Conservation (phyloP, 1,140 invertebrate species). For the Drosophila simulans region DNA sequence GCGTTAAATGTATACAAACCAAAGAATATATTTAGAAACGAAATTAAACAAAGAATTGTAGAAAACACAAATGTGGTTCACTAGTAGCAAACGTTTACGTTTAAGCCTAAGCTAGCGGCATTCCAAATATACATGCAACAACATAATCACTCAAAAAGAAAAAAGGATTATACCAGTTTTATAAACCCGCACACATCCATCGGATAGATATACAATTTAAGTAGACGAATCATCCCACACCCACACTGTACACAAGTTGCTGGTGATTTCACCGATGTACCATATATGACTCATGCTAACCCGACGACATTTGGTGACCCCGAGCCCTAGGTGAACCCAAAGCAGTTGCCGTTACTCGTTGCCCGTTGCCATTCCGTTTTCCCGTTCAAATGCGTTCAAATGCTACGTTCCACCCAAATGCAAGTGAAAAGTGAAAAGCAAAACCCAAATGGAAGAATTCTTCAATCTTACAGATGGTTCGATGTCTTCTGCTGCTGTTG, state of each 20-base stretch:
- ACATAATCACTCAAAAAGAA: conserved; percentile 19
- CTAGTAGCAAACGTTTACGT: conserved; percentile 63
- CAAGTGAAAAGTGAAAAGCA: conserved; percentile 29
- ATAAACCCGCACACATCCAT: conserved; percentile 21
- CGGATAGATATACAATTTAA: conserved; percentile 24
- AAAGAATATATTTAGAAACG: conserved; percentile 38
- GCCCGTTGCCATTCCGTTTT: conserved; percentile 27
- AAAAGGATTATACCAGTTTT: conserved; percentile 18
- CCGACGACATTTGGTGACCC: conserved; percentile 25
- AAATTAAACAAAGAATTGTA: conserved; percentile 42
- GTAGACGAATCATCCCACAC: conserved; percentile 15
- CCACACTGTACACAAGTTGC: conserved; percentile 3
- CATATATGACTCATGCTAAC: conserved; percentile 55
- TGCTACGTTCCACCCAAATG: conserved; percentile 19
- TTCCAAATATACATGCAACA: conserved; percentile 50
- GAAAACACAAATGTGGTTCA: conserved; percentile 70
- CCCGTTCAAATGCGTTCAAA: conserved; percentile 48
- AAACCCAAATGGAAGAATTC: conserved; percentile 72
- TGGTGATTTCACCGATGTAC: conserved; percentile 16
- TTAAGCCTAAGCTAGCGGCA: conserved; percentile 59
- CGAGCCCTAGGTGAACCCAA: conserved; percentile 26
- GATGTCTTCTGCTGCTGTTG: conserved; percentile 74
- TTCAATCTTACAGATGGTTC: conserved; percentile 78
- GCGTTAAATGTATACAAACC: conserved; percentile 44
- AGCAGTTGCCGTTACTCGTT: conserved; percentile 51